phyloP scores from a whole-genome alignment of 2,113 vertebrate species.

The Xiphorhynchus elegans region DNA sequence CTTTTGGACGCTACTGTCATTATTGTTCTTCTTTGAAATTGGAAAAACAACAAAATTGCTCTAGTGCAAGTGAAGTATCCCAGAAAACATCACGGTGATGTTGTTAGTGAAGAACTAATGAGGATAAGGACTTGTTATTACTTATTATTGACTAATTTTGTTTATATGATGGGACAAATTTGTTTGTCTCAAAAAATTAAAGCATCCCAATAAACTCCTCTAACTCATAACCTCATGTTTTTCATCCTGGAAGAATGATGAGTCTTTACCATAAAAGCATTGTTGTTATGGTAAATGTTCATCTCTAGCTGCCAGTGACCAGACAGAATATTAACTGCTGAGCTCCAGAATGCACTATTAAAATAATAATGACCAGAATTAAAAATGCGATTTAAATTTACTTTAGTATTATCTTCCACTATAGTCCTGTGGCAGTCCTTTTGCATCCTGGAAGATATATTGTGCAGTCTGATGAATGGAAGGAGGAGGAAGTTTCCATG shows the following conservation, averaged over 20 bases:
- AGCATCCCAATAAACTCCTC: not conserved
- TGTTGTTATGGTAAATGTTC: not conserved
- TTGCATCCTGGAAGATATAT: not conserved
- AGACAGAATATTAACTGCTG: not conserved
- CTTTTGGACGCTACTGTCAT: constrained; percentile 33
- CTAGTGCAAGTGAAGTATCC: not conserved
- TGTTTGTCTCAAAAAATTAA: not conserved
- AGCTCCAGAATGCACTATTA: not conserved
- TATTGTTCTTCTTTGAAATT: constrained; percentile 25
- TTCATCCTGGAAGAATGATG: not conserved
- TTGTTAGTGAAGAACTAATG: constrained; percentile 5
- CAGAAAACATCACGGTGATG: not conserved
- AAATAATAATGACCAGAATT: not conserved
- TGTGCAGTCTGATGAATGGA: not conserved
- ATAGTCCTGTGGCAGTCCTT: not conserved
- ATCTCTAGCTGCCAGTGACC: not conserved
- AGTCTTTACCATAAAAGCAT: not conserved
- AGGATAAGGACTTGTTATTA: constrained; percentile 1
- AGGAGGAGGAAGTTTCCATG: not conserved
- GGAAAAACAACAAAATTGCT: constrained; percentile 17
- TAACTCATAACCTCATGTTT: not conserved
- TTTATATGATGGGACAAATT: not conserved
- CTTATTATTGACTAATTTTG: not conserved
- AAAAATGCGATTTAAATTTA: not conserved
- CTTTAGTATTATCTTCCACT: not conserved